Evolutionary conservation across 2,888 invertebrate genomes (phyloP), one percentile per base, ranked within the genome.

Genomic region (Aplocera efformata): DNA sequence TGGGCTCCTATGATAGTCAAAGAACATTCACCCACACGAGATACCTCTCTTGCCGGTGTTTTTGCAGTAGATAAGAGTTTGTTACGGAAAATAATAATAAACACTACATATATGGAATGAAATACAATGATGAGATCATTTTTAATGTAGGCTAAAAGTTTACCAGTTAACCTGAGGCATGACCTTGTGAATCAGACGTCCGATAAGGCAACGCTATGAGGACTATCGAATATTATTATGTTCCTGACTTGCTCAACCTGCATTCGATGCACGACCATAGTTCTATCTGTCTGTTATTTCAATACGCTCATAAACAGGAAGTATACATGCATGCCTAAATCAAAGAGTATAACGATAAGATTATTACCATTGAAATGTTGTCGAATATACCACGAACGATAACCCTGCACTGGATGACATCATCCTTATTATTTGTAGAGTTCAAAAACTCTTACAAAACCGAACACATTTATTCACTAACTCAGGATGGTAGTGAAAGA

Each of bases 181-280:
- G 80, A 78, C 85, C 85, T 86, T 84, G 85, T 79, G 83, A 82
- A 74, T 81, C 81, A 79, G 67, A 63, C 76, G 60, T 55, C 75
- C 70, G 82, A 82, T 83, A 84, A 79, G 82, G 79, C 63, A 62
- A 63, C 64, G 68, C 60, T 57, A 59, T 62, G 56, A 56, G 56
- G 54, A 33, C 59, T 48, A 53, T 66, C 70, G 60, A 77, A 72
- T 67, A 63, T 56, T 66, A 66, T 47, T 55, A 42, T 11, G 30
- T 53, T 45, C 49, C 50, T 45, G 30, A 33, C n/a, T n/a, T n/a
- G n/a, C n/a, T n/a, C n/a, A n/a, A n/a, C n/a, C n/a, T n/a, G n/a
- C n/a, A n/a, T n/a, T n/a, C n/a, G n/a, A n/a, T n/a, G n/a, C n/a
- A n/a, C 26, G 49, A 33, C 46, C 44, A 32, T 24, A 31, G 7